Evolutionary conservation across 53 echinoderm and acorn worm genomes (phyloP), one percentile per base, ranked within the genome.

Genomic region (Paracentrotus lividus): DNA sequence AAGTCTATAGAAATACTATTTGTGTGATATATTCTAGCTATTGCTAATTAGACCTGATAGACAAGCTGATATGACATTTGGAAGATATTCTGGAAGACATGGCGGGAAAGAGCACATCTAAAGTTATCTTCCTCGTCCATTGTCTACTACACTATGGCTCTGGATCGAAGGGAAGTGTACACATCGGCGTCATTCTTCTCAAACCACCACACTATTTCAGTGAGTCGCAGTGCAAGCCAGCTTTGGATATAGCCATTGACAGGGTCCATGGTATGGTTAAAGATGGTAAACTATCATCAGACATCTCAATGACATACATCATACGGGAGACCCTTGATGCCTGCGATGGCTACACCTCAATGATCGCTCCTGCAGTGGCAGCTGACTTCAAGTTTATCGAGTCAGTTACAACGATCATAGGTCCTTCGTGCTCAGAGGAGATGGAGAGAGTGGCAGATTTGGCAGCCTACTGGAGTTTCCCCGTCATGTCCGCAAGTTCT

Each of bases 401-500:
- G 20, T 53, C 72, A 2, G 53, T 87, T n/a, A 61, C 45, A 45
- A 64, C 93, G 27, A 86, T 93, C 93, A 57, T 93, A 7, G 93
- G 93, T 21, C 93, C 93, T 10, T 85, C 85, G 5, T 93, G 93
- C 23, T 85, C 85, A 4, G 85, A 86, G 49, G 91, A 90, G 54
- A 90, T 44, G 34, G 49, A 49, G 53, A 49, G 49, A 29, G 91
- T 90, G 34, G 91, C 91, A 15, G 85, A 86, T 24, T 68, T 93
- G 49, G 93, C 93, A 14, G 66, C 91, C 16, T 90, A 32, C 52
- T 95, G 95, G 93, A 84, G 93, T 49, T 36, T 95, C n/a, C 65
- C 95, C 4, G 93, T 93, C 38, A 12, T 95, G 21, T 77, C 91
- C 8, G 64, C 60, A 42, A 94, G 76, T 29, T 49, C 72, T 20